A percentile compares a stretch with the other conserved stretches of the same genome.
Conservation (phyloP, 2,797 vertebrate genomes). For the Ambastaia sidthimunki region DNA sequence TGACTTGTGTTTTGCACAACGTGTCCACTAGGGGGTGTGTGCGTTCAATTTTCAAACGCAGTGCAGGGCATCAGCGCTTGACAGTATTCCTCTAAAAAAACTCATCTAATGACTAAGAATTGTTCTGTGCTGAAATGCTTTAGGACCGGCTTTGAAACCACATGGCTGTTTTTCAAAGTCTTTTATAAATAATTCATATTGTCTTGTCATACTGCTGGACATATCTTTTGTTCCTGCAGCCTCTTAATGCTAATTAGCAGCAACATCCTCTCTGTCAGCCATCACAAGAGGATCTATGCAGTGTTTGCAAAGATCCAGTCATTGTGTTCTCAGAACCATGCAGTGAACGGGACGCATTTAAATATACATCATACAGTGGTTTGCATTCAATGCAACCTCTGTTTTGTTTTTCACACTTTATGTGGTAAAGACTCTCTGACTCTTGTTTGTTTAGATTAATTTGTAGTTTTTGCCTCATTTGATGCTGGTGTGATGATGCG, state of each 20-base stretch:
- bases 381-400: conserved; percentile 7
- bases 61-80: neutral
- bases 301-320: conserved; percentile 4
- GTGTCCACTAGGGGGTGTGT: conserved; percentile 24
- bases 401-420: conserved; percentile 17
- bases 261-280: conserved; percentile 15
- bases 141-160: conserved; percentile 10
- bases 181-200: conserved; percentile 41
- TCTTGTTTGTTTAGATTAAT: conserved; percentile 47
- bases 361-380: conserved; percentile 7
- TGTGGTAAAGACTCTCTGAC: conserved; percentile 5
- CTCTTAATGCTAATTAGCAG: conserved; percentile 31
- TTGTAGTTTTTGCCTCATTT: conserved; percentile 52
- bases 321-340: neutral
- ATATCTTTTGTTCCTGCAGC: conserved; percentile 48
- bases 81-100: neutral
- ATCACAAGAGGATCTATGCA: conserved; percentile 11
- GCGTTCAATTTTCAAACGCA: neutral
- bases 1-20: neutral
- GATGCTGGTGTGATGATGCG: conserved; percentile 38
- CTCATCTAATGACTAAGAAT: neutral
- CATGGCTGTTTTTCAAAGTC: conserved; percentile 26
- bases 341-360: conserved; percentile 6
- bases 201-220: conserved; percentile 25
- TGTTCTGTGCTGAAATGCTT: conserved; percentile 13